Conservation (phyloP, 2,888 invertebrate genomes). For the Melinopterus prodromus region DNA sequence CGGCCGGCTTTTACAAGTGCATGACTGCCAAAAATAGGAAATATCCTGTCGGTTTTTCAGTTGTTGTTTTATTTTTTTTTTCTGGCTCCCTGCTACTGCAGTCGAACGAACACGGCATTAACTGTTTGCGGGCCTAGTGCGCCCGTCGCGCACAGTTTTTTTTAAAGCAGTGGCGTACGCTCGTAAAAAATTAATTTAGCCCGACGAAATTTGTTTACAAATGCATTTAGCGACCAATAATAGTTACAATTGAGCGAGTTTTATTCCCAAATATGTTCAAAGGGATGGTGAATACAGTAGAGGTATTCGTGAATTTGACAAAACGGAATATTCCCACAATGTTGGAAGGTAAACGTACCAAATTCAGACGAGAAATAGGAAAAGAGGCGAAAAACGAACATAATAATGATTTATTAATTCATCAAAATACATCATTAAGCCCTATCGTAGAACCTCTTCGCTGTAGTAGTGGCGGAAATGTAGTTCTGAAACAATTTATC, state of each 20-base stretch:
- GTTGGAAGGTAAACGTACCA: too few species aligned
- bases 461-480: neutral
- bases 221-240: too few species aligned
- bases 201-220: neutral
- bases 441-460: constrained; percentile 26
- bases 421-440: constrained; percentile 1
- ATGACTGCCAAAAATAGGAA: neutral
- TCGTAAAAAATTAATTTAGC: constrained; percentile 4
- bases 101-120: neutral
- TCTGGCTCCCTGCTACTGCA: neutral
- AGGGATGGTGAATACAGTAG: too few species aligned
- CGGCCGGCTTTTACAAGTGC: neutral
- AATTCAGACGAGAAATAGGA: too few species aligned
- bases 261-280: neutral
- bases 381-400: too few species aligned
- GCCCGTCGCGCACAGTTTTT: neutral
- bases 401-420: constrained; percentile 5
- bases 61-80: neutral
- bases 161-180: constrained; percentile 15
- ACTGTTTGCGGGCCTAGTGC: neutral
- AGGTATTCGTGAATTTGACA: too few species aligned
- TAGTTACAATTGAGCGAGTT: too few species aligned
- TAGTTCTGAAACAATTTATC: constrained; percentile 8
- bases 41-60: neutral
- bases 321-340: too few species aligned